Conservation (phyloP, 1,140 invertebrate genomes). For the Agrilus planipennis region DNA sequence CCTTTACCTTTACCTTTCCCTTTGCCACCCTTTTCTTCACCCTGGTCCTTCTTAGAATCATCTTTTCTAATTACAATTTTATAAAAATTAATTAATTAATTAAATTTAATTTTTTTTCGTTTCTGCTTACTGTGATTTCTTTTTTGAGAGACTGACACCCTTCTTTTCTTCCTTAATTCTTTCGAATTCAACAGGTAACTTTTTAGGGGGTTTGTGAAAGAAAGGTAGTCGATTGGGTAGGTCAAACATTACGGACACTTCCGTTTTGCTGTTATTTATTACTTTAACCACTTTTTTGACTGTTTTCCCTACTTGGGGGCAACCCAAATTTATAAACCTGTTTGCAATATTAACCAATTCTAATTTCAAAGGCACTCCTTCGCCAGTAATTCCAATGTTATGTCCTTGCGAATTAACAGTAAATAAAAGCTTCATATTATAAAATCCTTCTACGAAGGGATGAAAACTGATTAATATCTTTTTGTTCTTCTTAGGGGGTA, state of each 20-base stretch:
- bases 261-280: slow-evolving; percentile 29
- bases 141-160: neutral
- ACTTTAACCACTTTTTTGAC: slow-evolving; percentile 25
- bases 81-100: slow-evolving; percentile 11
- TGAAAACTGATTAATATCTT: slow-evolving; percentile 31
- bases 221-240: slow-evolving; percentile 17
- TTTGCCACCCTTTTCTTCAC: slow-evolving; percentile 5
- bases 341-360: slow-evolving; percentile 28
- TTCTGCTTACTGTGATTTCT: slow-evolving; percentile 1
- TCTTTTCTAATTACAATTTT: slow-evolving; percentile 6
- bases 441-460: slow-evolving; percentile 25
- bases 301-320: slow-evolving; percentile 21
- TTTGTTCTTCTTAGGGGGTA: slow-evolving; percentile 20
- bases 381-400: slow-evolving; percentile 29
- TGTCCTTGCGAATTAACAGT: slow-evolving; percentile 25
- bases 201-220: slow-evolving; percentile 7
- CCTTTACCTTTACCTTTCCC: slow-evolving; percentile 11
- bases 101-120: slow-evolving; percentile 11
- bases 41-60: slow-evolving; percentile 8
- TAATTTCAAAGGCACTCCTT: slow-evolving; percentile 32
- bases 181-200: slow-evolving; percentile 13
- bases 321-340: slow-evolving; percentile 33
- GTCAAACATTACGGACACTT: slow-evolving; percentile 24
- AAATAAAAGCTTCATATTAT: slow-evolving; percentile 27
- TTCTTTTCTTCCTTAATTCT: slow-evolving; percentile 1